These are phyloP conservation scores for Ormyrus labotus DNA, from an alignment of 2,888 invertebrate species.

Conservation along the genomic window DNA sequence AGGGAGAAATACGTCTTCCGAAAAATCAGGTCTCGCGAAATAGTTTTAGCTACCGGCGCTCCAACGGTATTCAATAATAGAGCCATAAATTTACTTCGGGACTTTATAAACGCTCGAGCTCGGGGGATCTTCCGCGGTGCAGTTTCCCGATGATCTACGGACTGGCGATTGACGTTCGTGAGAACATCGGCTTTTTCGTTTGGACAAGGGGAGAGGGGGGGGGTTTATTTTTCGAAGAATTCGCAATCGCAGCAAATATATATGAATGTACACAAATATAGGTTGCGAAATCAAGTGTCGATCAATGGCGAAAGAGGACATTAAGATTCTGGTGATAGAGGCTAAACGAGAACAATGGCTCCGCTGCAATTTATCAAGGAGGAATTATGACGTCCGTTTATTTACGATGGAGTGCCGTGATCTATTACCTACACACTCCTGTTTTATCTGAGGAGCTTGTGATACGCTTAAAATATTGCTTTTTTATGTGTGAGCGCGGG, in stretches of 20 bases:
- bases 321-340: slow-evolving; percentile 30
- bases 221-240: too few species aligned
- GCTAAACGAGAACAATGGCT: slow-evolving; percentile 39
- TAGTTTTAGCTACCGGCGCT: slow-evolving; percentile 34
- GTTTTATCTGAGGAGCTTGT: background rate
- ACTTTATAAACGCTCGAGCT: background rate
- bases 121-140: slow-evolving; percentile 4
- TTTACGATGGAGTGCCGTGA: slow-evolving; percentile 15
- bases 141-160: slow-evolving; percentile 3
- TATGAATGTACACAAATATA: background rate
- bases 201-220: too few species aligned
- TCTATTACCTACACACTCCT: slow-evolving; percentile 1
- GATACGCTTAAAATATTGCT: background rate
- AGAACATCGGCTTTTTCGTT: background rate
- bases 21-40: slow-evolving; percentile 7
- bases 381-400: slow-evolving; percentile 40
- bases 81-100: slow-evolving; percentile 44
- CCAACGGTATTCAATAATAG: slow-evolving; percentile 52
- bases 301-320: slow-evolving; percentile 5
- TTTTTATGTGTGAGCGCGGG: too few species aligned
- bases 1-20: background rate
- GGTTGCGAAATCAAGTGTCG: background rate
- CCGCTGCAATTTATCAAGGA: slow-evolving; percentile 23
- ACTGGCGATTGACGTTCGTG: slow-evolving; percentile 25
- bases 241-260: too few species aligned